A percentile compares a stretch with the other conserved stretches of the same genome.
These are phyloP conservation scores for Cheilinus undulatus DNA, from an alignment of 2,113 vertebrate genomes.

Conservation along the genomic window DNA sequence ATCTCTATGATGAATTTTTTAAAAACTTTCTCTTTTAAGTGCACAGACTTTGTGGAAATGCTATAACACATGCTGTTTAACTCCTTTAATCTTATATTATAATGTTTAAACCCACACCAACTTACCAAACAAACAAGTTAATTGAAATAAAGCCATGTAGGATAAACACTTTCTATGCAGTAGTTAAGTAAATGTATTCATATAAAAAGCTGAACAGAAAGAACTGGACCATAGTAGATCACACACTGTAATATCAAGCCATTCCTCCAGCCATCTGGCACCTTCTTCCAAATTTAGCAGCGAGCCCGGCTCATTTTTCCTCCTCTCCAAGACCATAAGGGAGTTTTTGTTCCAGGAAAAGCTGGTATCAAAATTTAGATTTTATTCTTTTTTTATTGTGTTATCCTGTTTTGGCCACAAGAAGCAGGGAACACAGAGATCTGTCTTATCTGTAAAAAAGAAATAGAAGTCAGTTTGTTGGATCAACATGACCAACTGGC, in stretches of 20 bases:
- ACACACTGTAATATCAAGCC: conserved; percentile 49
- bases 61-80: not conserved
- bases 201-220: conserved; percentile 27
- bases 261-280: conserved; percentile 72
- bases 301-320: conserved; percentile 54
- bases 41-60: not conserved
- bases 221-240: conserved; percentile 18
- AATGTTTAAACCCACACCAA: not conserved
- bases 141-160: not conserved
- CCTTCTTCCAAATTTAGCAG: conserved; percentile 70
- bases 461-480: conserved; percentile 13
- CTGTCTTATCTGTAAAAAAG: conserved; percentile 35
- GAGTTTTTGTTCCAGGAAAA: conserved; percentile 61
- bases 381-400: conserved; percentile 26
- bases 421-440: conserved; percentile 1
- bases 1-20: not conserved
- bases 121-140: not conserved
- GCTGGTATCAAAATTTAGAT: conserved; percentile 50
- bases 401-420: conserved; percentile 43
- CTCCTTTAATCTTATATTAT: not conserved
- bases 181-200: not conserved
- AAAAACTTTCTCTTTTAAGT: not conserved
- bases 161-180: not conserved
- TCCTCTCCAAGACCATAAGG: conserved; percentile 60
- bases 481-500: conserved; percentile 27